phyloP scores from a whole-genome alignment of 1,140 invertebrate genomes.

The Heliconius nattereri region DNA sequence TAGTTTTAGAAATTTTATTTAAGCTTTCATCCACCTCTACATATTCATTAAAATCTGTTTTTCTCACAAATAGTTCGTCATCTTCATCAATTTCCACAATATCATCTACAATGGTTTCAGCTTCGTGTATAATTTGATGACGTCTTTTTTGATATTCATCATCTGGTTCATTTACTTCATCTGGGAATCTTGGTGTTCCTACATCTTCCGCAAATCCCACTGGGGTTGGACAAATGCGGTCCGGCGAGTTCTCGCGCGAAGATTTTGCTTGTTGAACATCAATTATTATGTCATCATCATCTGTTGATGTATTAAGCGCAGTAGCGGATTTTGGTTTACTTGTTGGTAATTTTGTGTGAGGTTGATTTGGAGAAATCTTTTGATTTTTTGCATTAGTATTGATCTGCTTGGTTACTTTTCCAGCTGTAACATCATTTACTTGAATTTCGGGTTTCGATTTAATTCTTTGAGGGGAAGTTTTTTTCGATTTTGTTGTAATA shows the following conservation, averaged over 20 bases:
- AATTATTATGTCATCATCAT: constrained; percentile 81
- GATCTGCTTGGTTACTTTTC: constrained; percentile 56
- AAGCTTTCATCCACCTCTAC: constrained; percentile 68
- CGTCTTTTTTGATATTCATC: constrained; percentile 78
- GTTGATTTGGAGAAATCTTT: constrained; percentile 63
- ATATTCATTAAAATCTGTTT: constrained; percentile 55
- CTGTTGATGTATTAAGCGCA: constrained; percentile 66
- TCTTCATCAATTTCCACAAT: constrained; percentile 82
- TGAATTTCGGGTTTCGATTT: constrained; percentile 79
- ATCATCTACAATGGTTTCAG: constrained; percentile 75
- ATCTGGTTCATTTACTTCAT: constrained; percentile 87
- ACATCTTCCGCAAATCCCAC: constrained; percentile 81
- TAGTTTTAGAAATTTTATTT: constrained; percentile 77
- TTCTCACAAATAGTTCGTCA: constrained; percentile 70
- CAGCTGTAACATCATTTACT: constrained; percentile 60
- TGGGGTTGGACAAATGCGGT: constrained; percentile 84
- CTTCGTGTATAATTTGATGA: constrained; percentile 76
- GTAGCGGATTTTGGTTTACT: constrained; percentile 75
- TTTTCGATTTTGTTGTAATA: constrained; percentile 78
- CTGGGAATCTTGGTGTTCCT: constrained; percentile 85
- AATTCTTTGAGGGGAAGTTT: constrained; percentile 64
- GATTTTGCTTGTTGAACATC: constrained; percentile 87
- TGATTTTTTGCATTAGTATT: constrained; percentile 65
- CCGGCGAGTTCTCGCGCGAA: constrained; percentile 86
- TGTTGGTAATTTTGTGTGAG: constrained; percentile 63